Percentiles rank a stretch among this genome's conserved stretches.
Evolutionary conservation across 2,888 invertebrate species (phyloP).

Genomic region (Xestia sexstrigata): DNA sequence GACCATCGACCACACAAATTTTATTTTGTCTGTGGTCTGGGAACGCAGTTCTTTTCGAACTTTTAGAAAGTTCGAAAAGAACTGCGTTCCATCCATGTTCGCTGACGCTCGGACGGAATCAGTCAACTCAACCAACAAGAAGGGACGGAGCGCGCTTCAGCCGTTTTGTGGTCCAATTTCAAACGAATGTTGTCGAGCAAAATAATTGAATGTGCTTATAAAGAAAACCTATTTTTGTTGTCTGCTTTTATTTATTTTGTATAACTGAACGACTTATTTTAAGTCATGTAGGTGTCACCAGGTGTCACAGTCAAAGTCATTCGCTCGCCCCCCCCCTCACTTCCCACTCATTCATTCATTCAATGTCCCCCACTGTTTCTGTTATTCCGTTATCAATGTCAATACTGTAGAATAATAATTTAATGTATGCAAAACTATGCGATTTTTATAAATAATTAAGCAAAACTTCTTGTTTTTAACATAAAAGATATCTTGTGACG

Average conservation of each 20-base stretch:
- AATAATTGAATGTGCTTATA: not conserved
- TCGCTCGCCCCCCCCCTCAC: not conserved
- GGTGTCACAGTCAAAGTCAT: slow-evolving; percentile 29
- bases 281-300: slow-evolving; percentile 7
- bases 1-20: no score
- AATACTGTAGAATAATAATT: not conserved
- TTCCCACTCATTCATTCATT: not conserved
- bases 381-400: slow-evolving; percentile 1
- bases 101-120: no score
- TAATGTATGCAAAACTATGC: slow-evolving; percentile 21
- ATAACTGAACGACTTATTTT: slow-evolving; percentile 21
- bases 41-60: no score
- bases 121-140: no score
- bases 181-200: not conserved
- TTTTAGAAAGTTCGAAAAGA: no score
- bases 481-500: slow-evolving; percentile 23
- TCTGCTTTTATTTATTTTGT: no score
- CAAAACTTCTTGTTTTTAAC: slow-evolving; percentile 20
- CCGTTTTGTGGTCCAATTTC: not conserved
- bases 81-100: no score
- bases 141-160: not conserved
- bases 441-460: slow-evolving; percentile 26
- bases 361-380: slow-evolving; percentile 10
- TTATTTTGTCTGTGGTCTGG: no score
- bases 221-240: not conserved